phyloP scores from a whole-genome alignment of 2,113 vertebrate species.

The Eleginops maclovinus region DNA sequence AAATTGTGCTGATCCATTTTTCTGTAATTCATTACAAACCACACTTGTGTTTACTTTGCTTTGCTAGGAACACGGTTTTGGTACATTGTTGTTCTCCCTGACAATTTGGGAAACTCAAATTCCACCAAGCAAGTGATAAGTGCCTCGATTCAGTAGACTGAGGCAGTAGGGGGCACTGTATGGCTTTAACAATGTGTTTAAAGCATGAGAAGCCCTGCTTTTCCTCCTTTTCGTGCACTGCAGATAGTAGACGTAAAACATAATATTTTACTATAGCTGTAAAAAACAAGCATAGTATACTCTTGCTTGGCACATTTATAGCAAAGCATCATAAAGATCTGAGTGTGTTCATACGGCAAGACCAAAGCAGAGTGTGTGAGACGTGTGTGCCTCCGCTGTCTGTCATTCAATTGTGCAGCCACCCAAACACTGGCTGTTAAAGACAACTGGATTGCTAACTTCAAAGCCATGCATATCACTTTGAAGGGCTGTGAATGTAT shows the following conservation, averaged over 20 bases:
- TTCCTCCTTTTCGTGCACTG: slow-evolving; percentile 25
- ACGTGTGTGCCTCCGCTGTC: slow-evolving; percentile 45
- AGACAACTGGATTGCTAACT: slow-evolving; percentile 82
- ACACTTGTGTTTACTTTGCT: not conserved
- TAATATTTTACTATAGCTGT: slow-evolving; percentile 39
- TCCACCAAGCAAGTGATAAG: slow-evolving; percentile 13
- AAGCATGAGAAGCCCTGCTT: slow-evolving; percentile 23
- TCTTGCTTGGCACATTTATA: slow-evolving; percentile 6
- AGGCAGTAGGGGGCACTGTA: slow-evolving; percentile 85
- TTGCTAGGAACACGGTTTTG: not conserved
- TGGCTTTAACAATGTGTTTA: slow-evolving; percentile 74
- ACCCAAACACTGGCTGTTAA: slow-evolving; percentile 69
- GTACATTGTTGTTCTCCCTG: not conserved
- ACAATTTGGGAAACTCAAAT: slow-evolving; percentile 2
- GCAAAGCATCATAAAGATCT: not conserved
- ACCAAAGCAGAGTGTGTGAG: not conserved
- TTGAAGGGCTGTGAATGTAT: slow-evolving; percentile 78
- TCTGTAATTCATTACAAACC: not conserved
- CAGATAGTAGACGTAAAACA: slow-evolving; percentile 32
- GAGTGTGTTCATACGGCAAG: not conserved
- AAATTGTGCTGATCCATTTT: not conserved
- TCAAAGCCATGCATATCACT: slow-evolving; percentile 84
- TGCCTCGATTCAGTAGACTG: slow-evolving; percentile 25
- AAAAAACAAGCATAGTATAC: slow-evolving; percentile 16
- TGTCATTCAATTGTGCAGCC: slow-evolving; percentile 56